Base-by-base conservation (phyloP, 2,888 invertebrate genomes). In the Carterocephalus palaemon region DNA sequence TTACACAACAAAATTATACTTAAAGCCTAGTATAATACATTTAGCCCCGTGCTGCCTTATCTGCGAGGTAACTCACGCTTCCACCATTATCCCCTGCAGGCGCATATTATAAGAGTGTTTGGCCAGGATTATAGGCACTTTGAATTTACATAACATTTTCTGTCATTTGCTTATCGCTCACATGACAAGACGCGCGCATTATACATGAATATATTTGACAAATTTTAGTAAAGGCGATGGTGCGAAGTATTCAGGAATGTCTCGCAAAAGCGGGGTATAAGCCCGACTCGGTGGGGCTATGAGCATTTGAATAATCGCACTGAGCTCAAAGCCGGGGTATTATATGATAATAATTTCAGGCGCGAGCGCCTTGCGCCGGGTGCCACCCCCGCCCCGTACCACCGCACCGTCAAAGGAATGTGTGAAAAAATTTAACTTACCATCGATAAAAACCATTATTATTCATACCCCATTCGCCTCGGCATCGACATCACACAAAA, bases 311-410 rank as follows among this genome's bases (percentile, higher is more conserved):
- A 85, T 85, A 85, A 84, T 81, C 80, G 79, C 75, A 67, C 67
- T 68, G 67, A 70, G 73, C 63, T 75, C 75, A 71, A 70, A 73
- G 67, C 67, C 63, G 58, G 62, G 68, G 75, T 77, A 84, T 83
- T 84, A 82, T 83, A 84, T 85, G 83, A 85, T 85, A 86, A 85
- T 86, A 83, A 83, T 84, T 84, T 82, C 77, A 84, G 81, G 83
- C 79, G 63, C 75, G 75, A 76, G 73, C 70, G 75, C 67, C 59
- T 70, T 70, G 59, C 66, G 60, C 60, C 67, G 62, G 67, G 67
- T 66, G 67, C 45, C 57, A 49, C 58, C 64, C 67, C 58, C 54
- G 59, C 56, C 62, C 62, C 57, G 57, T 57, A 58, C 60, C 65
- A 62, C 57, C 58, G 61, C 62, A 59, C 58, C 66, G 64, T 59